Conservation (phyloP, 2,797 vertebrate genomes). For the Oreochromis grahami region DNA sequence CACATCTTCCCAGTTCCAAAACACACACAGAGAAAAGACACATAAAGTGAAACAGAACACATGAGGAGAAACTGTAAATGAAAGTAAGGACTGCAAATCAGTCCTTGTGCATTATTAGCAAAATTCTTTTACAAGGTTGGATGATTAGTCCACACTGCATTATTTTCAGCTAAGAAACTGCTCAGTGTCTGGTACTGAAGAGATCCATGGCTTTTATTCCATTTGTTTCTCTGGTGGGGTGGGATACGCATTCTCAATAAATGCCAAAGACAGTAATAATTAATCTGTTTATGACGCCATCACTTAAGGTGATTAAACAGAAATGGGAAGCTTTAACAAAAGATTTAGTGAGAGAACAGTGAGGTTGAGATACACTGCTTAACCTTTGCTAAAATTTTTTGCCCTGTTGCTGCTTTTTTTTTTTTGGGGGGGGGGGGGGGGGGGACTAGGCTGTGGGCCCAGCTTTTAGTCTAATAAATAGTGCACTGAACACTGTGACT, state of each 20-base stretch:
- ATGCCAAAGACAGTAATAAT: background rate
- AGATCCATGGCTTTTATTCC: background rate
- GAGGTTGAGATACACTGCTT: background rate
- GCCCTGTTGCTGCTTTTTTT: background rate
- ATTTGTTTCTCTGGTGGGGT: background rate
- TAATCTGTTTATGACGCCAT: background rate
- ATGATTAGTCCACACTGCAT: background rate
- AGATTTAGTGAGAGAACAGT: background rate
- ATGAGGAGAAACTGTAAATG: background rate
- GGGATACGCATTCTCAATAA: background rate
- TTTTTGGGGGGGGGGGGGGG: no score
- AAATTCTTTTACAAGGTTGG: background rate
- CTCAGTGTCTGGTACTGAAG: background rate
- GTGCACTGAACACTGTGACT: background rate
- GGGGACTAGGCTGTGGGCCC: background rate
- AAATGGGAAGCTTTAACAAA: background rate
- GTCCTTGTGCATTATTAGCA: background rate
- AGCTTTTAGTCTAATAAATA: background rate
- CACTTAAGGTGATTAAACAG: background rate
- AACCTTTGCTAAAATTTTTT: background rate
- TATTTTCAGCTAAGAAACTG: background rate
- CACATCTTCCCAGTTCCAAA: background rate
- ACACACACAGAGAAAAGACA: background rate
- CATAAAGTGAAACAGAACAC: background rate
- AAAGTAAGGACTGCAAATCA: background rate